Base-by-base conservation (phyloP, 2,113 vertebrate species). In the Tyto alba region DNA sequence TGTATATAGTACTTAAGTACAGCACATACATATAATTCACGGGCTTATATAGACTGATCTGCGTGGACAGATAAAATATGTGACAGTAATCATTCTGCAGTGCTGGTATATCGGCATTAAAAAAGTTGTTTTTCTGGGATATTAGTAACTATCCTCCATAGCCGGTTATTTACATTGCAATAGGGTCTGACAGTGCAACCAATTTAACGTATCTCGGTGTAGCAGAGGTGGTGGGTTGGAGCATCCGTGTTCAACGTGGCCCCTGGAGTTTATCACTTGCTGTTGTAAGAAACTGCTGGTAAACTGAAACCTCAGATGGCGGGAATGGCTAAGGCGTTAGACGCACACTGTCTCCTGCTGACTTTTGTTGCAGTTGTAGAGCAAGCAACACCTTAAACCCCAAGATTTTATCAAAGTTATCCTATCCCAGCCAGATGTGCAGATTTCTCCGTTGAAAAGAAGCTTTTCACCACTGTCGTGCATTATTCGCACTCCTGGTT, bases 191-290 rank as follows among this genome's bases (percentile, higher is more conserved):
- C 29, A 29, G 10, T 53, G 32, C 4, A 3, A 50, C 52, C 23
- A 29, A 41, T 15, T 38, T 53, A 56, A 53, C 1, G 2, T 30
- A 67, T 52, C 71, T 56, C 0, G 0, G 3, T 27, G 43, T 26
- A 27, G 48, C 56, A 45, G 34, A 75, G 45, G 18, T 88, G 13
- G 19, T n/a, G 29, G 12, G 10, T 43, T 76, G 50, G 38, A 82
- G 60, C 57, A 41, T 43, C 30, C 66, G 26, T 60, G 73, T 47
- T 77, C 23, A 29, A 34, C 36, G 17, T 0, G 0, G n/a, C 32
- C 48, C 11, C 63, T 87, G 59, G 53, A 81, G 55, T 17, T 88
- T 53, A 11, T 63, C 36, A 26, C 34, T 81, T 74, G 56, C 45
- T 88, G 36, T 69, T 12, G 1, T 29, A 47, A 56, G 55, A 64